phyloP scores from a whole-genome alignment of 2,113 vertebrate species.

The Propithecus coquereli region DNA sequence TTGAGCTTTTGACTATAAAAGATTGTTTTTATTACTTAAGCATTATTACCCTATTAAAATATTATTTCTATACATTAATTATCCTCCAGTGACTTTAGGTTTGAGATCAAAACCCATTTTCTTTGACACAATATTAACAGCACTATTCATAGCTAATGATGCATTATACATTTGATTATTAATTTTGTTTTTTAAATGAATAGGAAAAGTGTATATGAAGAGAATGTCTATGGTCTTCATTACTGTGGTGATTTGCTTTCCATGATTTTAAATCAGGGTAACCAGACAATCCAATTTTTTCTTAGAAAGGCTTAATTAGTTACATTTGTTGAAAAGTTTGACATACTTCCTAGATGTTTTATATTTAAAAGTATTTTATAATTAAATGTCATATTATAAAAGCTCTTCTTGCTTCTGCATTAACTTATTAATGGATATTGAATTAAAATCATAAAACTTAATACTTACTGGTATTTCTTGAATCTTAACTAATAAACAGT shows the following conservation, averaged over 20 bases:
- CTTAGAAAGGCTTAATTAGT: slow-evolving; percentile 64
- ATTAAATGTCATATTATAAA: slow-evolving; percentile 72
- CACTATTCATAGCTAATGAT: not conserved
- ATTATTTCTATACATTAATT: not conserved
- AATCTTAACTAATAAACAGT: slow-evolving; percentile 68
- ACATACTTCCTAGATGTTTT: slow-evolving; percentile 53
- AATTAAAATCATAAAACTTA: slow-evolving; percentile 73
- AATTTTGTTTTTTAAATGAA: slow-evolving; percentile 6
- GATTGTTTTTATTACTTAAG: not conserved
- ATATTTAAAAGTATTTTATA: slow-evolving; percentile 70
- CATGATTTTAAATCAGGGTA: slow-evolving; percentile 53
- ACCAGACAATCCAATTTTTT: slow-evolving; percentile 47
- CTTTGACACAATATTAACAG: slow-evolving; percentile 2
- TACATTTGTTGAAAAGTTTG: slow-evolving; percentile 61
- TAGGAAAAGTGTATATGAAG: not conserved
- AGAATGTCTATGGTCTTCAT: not conserved
- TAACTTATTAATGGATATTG: slow-evolving; percentile 66
- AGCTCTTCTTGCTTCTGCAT: slow-evolving; percentile 63
- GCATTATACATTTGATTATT: not conserved
- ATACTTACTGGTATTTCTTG: slow-evolving; percentile 62
- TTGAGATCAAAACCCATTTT: slow-evolving; percentile 23
- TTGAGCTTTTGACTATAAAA: not conserved
- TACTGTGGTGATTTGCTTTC: not conserved
- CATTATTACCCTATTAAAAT: not conserved
- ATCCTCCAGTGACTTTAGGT: not conserved